phyloP scores from a whole-genome alignment of 1,140 invertebrate species.

The Vanessa atalanta region DNA sequence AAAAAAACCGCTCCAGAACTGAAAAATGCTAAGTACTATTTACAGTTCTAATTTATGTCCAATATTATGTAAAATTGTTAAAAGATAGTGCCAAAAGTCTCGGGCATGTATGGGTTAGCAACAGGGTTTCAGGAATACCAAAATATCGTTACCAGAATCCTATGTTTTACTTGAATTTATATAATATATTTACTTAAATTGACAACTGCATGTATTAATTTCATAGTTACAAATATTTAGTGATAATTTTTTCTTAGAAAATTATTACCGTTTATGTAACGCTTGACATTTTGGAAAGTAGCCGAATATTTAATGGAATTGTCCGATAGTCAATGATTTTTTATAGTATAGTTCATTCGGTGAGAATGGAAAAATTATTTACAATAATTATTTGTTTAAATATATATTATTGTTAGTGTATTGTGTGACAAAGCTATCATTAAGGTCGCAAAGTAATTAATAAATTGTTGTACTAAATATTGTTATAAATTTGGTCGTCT shows the following conservation, averaged over 20 bases:
- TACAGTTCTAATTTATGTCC: too few species aligned
- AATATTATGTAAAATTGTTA: too few species aligned
- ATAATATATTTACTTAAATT: background rate
- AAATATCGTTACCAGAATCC: conserved; percentile 57
- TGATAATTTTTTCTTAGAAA: background rate
- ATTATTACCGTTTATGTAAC: background rate
- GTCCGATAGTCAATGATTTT: background rate
- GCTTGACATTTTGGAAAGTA: background rate
- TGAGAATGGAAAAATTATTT: background rate
- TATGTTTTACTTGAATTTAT: conserved; percentile 5
- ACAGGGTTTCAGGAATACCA: conserved; percentile 51
- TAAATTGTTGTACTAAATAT: background rate
- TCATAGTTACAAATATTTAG: background rate
- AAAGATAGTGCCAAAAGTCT: too few species aligned
- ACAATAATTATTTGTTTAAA: background rate
- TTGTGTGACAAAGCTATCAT: conserved; percentile 1
- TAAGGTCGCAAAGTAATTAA: background rate
- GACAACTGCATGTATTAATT: background rate
- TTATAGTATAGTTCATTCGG: background rate
- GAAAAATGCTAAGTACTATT: too few species aligned
- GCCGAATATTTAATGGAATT: background rate
- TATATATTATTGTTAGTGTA: background rate
- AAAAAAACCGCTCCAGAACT: too few species aligned
- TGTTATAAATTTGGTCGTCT: background rate
- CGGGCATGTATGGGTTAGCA: background rate